Conservation (phyloP, 2,888 invertebrate species). For the Diadegma fenestrale region DNA sequence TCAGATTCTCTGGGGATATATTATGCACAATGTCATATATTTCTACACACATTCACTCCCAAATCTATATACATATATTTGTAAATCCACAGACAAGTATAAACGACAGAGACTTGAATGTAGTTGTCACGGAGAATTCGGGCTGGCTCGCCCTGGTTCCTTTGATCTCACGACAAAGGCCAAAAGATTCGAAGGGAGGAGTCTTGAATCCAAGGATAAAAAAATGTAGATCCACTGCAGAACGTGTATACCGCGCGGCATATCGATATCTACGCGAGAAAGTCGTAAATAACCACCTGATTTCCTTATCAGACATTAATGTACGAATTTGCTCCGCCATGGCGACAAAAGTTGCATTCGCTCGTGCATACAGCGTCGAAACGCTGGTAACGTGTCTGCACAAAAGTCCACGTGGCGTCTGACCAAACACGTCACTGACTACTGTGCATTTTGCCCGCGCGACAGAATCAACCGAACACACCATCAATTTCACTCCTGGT, state of each 20-base stretch:
- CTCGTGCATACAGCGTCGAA: background rate
- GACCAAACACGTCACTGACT: background rate
- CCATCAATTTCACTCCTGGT: background rate
- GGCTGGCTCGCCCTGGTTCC: slow-evolving; percentile 44
- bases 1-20: slow-evolving; percentile 62
- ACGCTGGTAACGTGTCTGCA: background rate
- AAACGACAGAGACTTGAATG: slow-evolving; percentile 28
- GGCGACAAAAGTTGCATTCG: background rate
- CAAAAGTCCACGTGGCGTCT: background rate
- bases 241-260: background rate
- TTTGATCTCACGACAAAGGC: slow-evolving; percentile 66
- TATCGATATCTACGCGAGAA: background rate
- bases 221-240: slow-evolving; percentile 20
- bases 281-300: background rate
- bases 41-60: background rate
- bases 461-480: background rate
- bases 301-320: background rate
- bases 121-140: slow-evolving; percentile 57
- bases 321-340: background rate
- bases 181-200: slow-evolving; percentile 20
- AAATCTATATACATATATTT: slow-evolving; percentile 18
- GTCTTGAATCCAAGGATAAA: slow-evolving; percentile 33
- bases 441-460: background rate
- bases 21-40: slow-evolving; percentile 46
- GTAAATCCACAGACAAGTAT: background rate